Evolutionary conservation across 1,140 invertebrate species (phyloP).

Genomic region (Sycophaga agraensis): DNA sequence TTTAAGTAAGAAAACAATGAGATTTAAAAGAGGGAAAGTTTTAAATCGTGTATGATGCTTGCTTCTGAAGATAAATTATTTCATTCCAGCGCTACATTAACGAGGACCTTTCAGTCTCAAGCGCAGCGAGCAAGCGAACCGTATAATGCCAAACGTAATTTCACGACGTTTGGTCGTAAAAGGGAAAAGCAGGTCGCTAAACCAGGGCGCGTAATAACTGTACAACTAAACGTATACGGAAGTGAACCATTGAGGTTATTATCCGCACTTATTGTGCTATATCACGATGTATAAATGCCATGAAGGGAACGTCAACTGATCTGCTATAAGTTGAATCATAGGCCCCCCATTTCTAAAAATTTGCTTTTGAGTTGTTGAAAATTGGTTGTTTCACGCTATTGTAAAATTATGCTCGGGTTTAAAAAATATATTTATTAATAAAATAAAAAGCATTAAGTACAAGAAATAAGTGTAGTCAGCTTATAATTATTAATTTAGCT

Average conservation of each 20-base stretch:
- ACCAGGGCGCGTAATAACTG: slow-evolving; percentile 4
- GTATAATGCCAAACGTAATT: slow-evolving; percentile 22
- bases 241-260: slow-evolving; percentile 8
- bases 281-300: not conserved
- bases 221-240: slow-evolving; percentile 9
- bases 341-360: slow-evolving; percentile 22
- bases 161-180: not conserved
- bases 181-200: not conserved
- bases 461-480: too few relatives aligned
- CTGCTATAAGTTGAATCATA: slow-evolving; percentile 4
- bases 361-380: not conserved
- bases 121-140: too few relatives aligned
- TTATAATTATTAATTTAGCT: too few relatives aligned
- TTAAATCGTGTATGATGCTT: too few relatives aligned
- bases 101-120: not conserved
- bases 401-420: too few relatives aligned
- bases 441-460: too few relatives aligned
- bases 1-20: too few relatives aligned
- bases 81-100: not conserved
- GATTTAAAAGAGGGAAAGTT: too few relatives aligned
- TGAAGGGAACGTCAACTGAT: not conserved
- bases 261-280: slow-evolving; percentile 5
- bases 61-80: slow-evolving; percentile 10
- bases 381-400: too few relatives aligned
- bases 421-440: too few relatives aligned